Conservation (phyloP, 2,888 invertebrate species). For the Muschampia plurimacula region DNA sequence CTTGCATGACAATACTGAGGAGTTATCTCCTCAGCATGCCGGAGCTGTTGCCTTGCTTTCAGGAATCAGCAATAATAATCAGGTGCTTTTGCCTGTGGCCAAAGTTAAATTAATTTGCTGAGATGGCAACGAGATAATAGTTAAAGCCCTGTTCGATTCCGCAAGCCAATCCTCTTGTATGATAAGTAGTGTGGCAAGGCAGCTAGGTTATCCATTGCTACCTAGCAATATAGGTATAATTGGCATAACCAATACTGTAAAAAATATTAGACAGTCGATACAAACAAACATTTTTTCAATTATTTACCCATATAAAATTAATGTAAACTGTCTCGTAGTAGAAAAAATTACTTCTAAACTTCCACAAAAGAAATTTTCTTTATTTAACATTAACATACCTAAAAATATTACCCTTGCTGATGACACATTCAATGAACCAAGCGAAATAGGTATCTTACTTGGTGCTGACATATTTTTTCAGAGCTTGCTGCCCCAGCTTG, state of each 20-base stretch:
- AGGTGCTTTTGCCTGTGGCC: constrained; percentile 5
- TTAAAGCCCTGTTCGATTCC: constrained; percentile 12
- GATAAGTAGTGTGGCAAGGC: constrained; percentile 1
- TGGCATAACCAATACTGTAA: not conserved
- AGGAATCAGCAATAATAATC: not conserved
- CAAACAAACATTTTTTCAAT: constrained; percentile 2
- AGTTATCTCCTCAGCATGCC: not conserved
- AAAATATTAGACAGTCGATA: constrained; percentile 3
- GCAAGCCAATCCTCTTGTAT: constrained; percentile 14
- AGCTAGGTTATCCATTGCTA: constrained; percentile 1
- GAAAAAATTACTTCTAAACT: not conserved
- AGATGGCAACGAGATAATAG: not conserved
- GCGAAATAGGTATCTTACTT: constrained; percentile 23
- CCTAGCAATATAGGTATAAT: constrained; percentile 1
- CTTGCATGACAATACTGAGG: not conserved
- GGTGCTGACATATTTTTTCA: constrained; percentile 19
- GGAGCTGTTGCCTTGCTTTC: not conserved
- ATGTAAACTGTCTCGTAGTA: not conserved
- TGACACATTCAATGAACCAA: constrained; percentile 15
- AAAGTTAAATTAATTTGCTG: constrained; percentile 4
- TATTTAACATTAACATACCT: not conserved
- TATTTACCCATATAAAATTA: constrained; percentile 1
- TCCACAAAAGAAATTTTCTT: not conserved
- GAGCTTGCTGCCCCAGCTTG: constrained; percentile 1
- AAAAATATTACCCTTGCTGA: constrained; percentile 11